Evolutionary conservation across 2,888 invertebrate genomes (phyloP).

Genomic region (Drosophila testacea): DNA sequence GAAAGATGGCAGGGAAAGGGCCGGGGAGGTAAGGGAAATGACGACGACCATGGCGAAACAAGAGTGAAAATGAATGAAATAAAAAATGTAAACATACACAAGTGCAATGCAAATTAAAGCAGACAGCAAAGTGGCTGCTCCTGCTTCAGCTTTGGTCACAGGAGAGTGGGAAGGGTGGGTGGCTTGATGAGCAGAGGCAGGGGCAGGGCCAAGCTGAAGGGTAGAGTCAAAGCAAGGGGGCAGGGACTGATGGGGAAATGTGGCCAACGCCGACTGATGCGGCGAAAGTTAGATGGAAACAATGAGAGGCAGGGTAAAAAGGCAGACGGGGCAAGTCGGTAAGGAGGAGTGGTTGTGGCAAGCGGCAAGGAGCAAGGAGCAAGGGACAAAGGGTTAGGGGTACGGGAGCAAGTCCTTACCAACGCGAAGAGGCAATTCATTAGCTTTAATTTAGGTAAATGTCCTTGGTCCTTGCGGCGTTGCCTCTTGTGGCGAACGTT

Average conservation of each 20-base stretch:
- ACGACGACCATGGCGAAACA: slow-evolving; percentile 58
- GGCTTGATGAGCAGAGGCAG: no score
- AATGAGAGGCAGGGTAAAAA: slow-evolving; percentile 26
- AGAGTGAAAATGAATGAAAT: slow-evolving; percentile 80
- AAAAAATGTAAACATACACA: slow-evolving; percentile 82
- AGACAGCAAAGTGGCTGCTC: slow-evolving; percentile 80
- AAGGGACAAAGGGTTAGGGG: not conserved
- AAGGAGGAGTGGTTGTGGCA: not conserved
- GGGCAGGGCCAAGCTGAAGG: not conserved
- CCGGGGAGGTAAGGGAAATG: not conserved
- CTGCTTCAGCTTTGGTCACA: slow-evolving; percentile 18
- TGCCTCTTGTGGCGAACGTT: slow-evolving; percentile 77
- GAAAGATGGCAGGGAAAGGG: no score
- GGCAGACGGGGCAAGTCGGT: not conserved
- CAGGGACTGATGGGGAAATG: slow-evolving; percentile 20
- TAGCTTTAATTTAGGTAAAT: slow-evolving; percentile 81
- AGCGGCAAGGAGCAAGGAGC: not conserved
- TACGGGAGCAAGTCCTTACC: slow-evolving; percentile 53
- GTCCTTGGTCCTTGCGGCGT: slow-evolving; percentile 81
- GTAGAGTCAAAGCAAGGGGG: no score
- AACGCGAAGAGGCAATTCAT: slow-evolving; percentile 78
- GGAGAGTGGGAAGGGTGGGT: not conserved
- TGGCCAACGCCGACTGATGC: slow-evolving; percentile 52
- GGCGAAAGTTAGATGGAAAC: slow-evolving; percentile 47
- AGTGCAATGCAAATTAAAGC: slow-evolving; percentile 82